Percentiles rank a stretch among this genome's conserved stretches.
These are phyloP conservation scores for Neofelis nebulosa DNA, from an alignment of 2,113 vertebrate species.

Conservation along the genomic window DNA sequence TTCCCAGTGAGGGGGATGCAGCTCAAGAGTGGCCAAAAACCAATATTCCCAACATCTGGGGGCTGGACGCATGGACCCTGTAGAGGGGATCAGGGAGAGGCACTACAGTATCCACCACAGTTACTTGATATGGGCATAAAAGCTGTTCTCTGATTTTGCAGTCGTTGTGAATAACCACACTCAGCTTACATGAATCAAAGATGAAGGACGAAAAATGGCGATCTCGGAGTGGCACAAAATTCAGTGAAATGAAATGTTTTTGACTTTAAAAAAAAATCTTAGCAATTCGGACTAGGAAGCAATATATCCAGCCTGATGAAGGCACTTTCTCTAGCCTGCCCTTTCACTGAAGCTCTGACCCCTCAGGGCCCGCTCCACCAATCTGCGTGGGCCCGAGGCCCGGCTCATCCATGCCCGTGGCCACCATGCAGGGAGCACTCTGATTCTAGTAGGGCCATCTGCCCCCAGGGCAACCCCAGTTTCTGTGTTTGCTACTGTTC, in stretches of 20 bases:
- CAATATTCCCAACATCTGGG: neutral
- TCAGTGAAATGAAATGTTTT: neutral
- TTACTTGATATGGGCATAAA: neutral
- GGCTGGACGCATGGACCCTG: neutral
- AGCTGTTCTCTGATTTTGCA: neutral
- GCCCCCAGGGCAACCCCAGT: neutral
- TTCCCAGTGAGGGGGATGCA: neutral
- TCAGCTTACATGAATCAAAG: neutral
- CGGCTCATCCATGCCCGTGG: neutral
- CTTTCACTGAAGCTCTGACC: neutral
- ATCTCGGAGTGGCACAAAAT: neutral
- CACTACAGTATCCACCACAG: neutral
- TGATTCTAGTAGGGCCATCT: neutral
- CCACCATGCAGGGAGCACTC: neutral
- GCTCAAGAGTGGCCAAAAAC: neutral
- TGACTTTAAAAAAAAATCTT: neutral
- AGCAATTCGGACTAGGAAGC: neutral
- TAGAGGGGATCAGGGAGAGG: neutral
- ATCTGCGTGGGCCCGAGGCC: neutral
- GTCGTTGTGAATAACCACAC: neutral
- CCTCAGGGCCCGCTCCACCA: accelerated
- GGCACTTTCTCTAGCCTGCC: neutral
- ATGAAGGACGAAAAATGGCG: neutral
- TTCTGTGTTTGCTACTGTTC: neutral
- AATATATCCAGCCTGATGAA: neutral